Conservation (phyloP, 2,888 invertebrate genomes). For the Allolobophora icterica region DNA sequence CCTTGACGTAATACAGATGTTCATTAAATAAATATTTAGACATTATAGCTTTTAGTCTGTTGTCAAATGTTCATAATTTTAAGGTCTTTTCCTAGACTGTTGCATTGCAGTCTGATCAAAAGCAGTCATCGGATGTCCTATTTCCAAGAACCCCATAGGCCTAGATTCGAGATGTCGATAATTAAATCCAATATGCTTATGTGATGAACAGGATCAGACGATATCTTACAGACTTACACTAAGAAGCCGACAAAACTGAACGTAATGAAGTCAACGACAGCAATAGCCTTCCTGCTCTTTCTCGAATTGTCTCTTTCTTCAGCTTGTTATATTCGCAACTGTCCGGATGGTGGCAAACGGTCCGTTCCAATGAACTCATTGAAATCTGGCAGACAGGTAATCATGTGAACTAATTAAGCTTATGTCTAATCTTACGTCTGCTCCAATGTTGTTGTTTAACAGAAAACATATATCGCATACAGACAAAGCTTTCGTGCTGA, state of each 20-base stretch:
- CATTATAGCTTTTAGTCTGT: no score
- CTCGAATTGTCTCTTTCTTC: background rate
- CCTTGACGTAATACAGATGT: no score
- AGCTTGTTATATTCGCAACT: constrained; percentile 73
- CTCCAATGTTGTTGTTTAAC: background rate
- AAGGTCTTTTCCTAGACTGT: no score
- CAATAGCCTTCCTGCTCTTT: background rate
- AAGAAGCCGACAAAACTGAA: background rate
- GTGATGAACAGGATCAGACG: background rate
- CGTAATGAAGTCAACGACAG: background rate
- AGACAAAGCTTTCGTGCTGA: background rate
- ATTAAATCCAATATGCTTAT: background rate
- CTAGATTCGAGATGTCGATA: no score
- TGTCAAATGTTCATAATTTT: no score
- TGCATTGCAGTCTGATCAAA: no score
- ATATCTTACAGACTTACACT: background rate
- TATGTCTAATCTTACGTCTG: background rate
- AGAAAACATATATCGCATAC: background rate
- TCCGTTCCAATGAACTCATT: constrained; percentile 33
- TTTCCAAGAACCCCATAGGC: no score
- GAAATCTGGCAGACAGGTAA: background rate
- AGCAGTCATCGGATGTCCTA: no score
- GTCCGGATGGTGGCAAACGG: constrained; percentile 74
- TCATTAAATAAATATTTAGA: no score
- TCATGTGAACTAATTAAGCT: background rate